phyloP scores from a whole-genome alignment of 2,888 invertebrate species.

The Drosophila leonis region DNA sequence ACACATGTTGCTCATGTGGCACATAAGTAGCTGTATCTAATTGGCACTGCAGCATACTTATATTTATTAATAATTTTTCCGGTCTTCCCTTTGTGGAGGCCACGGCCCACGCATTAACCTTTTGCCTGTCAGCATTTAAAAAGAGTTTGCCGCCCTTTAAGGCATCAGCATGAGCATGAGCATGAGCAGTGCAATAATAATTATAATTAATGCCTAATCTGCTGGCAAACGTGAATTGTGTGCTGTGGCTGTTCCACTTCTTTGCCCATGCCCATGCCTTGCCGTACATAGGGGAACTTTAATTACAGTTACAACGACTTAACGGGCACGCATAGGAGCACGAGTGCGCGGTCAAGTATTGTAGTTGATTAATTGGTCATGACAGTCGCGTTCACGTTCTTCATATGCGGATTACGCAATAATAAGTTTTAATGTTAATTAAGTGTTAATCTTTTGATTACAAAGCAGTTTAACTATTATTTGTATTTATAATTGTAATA shows the following conservation, averaged over 20 bases:
- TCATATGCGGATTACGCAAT: slow-evolving; percentile 53
- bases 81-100: slow-evolving; percentile 32
- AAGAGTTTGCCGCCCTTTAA: slow-evolving; percentile 48
- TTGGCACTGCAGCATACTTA: slow-evolving; percentile 53
- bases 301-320: slow-evolving; percentile 66
- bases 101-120: slow-evolving; percentile 63
- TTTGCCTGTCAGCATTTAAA: slow-evolving; percentile 42
- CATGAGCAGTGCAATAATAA: slow-evolving; percentile 43
- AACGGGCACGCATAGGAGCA: slow-evolving; percentile 34
- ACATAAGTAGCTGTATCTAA: slow-evolving; percentile 60
- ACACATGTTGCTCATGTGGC: slow-evolving; percentile 69
- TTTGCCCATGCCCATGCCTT: slow-evolving; percentile 14
- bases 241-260: slow-evolving; percentile 26
- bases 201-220: slow-evolving; percentile 70
- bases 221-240: slow-evolving; percentile 40
- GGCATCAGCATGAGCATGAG: slow-evolving; percentile 21
- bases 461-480: background rate
- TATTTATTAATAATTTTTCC: slow-evolving; percentile 51
- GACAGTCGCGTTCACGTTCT: slow-evolving; percentile 43
- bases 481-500: background rate
- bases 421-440: slow-evolving; percentile 8
- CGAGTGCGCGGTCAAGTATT: slow-evolving; percentile 43
- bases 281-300: slow-evolving; percentile 47
- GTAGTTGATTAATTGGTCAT: slow-evolving; percentile 68
- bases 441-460: background rate